A percentile compares a stretch with the other conserved stretches of the same genome.
Evolutionary conservation across 1,140 invertebrate species (phyloP).

Genomic region (Microplitis mediator): DNA sequence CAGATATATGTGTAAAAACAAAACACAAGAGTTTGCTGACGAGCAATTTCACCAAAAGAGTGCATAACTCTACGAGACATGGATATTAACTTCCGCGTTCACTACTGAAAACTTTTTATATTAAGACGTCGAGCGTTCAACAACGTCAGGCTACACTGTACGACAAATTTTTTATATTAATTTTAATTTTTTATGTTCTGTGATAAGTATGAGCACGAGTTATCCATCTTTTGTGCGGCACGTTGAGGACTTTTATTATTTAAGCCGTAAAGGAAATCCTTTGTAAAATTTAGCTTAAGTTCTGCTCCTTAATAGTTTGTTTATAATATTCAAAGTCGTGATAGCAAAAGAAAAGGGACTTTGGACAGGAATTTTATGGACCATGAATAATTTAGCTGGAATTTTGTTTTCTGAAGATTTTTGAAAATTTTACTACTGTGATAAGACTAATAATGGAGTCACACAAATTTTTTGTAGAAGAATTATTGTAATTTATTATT

Average conservation of each 20-base stretch:
- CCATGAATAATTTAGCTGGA: too few species aligned
- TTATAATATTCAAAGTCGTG: too few species aligned
- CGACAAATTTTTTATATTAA: too few species aligned
- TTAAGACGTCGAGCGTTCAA: conserved; percentile 26
- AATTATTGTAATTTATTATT: too few species aligned
- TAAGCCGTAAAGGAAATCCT: not conserved
- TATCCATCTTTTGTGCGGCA: not conserved
- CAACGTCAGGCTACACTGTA: conserved; percentile 11
- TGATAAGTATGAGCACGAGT: not conserved
- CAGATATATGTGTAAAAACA: not conserved
- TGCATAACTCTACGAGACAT: not conserved
- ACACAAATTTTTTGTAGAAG: too few species aligned
- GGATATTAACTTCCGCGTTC: conserved; percentile 25
- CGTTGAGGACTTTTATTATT: not conserved
- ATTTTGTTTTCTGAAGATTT: too few species aligned
- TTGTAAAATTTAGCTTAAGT: too few species aligned
- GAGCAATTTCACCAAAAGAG: conserved; percentile 19
- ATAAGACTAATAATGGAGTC: too few species aligned
- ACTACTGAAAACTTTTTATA: conserved; percentile 21
- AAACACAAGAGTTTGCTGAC: not conserved
- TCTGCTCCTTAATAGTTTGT: too few species aligned
- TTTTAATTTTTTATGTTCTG: conserved; percentile 28
- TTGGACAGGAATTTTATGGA: too few species aligned
- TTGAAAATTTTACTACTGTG: too few species aligned
- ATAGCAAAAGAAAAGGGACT: too few species aligned